Conservation (phyloP, 2,113 vertebrate genomes). For the Anarhynchus alexandrinus region DNA sequence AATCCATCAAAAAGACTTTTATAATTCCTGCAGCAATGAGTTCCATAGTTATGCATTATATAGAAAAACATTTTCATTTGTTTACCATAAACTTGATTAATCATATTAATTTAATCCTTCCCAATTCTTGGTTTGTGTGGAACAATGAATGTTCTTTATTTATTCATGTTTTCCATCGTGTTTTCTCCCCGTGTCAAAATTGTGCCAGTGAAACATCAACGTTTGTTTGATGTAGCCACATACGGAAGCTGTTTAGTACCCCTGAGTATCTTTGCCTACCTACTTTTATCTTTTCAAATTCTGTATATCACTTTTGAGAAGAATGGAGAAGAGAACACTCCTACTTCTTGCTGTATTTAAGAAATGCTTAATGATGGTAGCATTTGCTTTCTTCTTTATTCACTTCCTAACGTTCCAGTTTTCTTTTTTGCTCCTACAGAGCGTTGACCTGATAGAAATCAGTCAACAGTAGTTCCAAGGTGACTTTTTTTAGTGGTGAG, state of each 20-base stretch:
- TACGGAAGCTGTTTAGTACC: not conserved
- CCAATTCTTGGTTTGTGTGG: not conserved
- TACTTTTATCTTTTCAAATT: not conserved
- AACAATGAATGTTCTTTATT: not conserved
- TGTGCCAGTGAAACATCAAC: not conserved
- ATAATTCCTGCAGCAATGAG: not conserved
- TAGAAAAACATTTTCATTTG: not conserved
- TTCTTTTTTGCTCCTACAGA: not conserved
- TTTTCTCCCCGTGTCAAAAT: not conserved
- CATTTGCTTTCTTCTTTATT: not conserved
- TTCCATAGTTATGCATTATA: not conserved
- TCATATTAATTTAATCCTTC: not conserved
- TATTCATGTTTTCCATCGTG: rapidly evolving
- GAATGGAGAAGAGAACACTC: not conserved
- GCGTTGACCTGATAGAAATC: not conserved
- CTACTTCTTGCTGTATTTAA: not conserved
- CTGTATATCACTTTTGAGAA: not conserved
- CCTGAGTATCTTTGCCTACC: not conserved
- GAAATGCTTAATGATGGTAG: not conserved
- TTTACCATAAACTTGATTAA: not conserved
- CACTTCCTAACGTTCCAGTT: not conserved
- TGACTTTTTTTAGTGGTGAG: not conserved
- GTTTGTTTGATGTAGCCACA: not conserved
- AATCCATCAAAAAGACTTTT: not conserved
- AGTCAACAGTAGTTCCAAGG: not conserved